phyloP scores from a whole-genome alignment of 1,140 invertebrate genomes.

The Ceratitis capitata region DNA sequence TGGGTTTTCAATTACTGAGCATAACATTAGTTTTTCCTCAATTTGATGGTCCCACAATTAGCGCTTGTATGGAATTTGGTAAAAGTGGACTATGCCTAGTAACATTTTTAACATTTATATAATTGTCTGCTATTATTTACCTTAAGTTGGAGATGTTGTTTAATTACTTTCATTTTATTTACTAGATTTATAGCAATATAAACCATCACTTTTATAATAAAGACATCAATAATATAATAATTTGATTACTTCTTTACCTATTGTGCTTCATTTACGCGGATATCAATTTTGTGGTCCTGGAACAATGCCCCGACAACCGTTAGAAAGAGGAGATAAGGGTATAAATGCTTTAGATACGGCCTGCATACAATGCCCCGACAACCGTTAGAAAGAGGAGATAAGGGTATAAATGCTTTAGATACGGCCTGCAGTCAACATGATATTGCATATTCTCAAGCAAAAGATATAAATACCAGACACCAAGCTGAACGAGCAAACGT shows the following conservation, averaged over 20 bases:
- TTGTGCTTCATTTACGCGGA: no score
- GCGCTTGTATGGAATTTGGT: constrained; percentile 51
- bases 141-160: constrained; percentile 43
- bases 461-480: constrained; percentile 58
- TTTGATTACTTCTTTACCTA: no score
- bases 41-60: constrained; percentile 55
- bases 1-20: constrained; percentile 51
- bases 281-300: no score
- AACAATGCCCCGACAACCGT: no score
- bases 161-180: constrained; percentile 47
- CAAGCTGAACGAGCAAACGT: constrained; percentile 51
- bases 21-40: constrained; percentile 60
- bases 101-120: constrained; percentile 9
- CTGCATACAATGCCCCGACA: no score
- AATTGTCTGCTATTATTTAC: constrained; percentile 44
- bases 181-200: background rate
- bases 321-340: no score
- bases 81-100: constrained; percentile 51
- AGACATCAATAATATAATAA: no score
- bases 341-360: no score
- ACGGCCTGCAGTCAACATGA: constrained; percentile 66
- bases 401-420: constrained; percentile 65
- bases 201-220: no score
- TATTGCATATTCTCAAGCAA: constrained; percentile 63
- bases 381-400: constrained; percentile 63